These are phyloP conservation scores for Torymus texanus DNA, from an alignment of 2,888 invertebrate genomes.

Conservation along the genomic window DNA sequence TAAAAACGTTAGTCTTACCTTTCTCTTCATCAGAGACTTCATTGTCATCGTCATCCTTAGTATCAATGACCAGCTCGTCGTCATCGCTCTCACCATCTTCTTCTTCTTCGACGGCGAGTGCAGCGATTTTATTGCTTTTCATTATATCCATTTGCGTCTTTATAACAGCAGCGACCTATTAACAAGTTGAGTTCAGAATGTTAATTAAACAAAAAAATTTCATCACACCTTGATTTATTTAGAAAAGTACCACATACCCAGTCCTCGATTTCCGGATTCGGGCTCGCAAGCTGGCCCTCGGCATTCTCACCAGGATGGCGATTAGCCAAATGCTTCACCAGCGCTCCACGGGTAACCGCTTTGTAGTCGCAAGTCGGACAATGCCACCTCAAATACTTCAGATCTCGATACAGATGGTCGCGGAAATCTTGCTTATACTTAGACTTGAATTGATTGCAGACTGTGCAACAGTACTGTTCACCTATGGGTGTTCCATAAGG, in stretches of 20 bases:
- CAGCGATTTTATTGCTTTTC: constrained; percentile 52
- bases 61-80: constrained; percentile 62
- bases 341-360: constrained; percentile 77
- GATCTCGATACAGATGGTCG: constrained; percentile 82
- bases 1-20: constrained; percentile 49
- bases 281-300: constrained; percentile 60
- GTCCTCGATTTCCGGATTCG: constrained; percentile 76
- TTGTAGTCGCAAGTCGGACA: constrained; percentile 79
- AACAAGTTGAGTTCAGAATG: neutral
- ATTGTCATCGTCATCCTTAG: constrained; percentile 63
- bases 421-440: constrained; percentile 79
- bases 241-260: constrained; percentile 75
- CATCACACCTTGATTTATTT: no score
- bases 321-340: constrained; percentile 77
- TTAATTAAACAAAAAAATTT: no score
- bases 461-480: constrained; percentile 79
- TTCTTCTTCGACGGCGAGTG: constrained; percentile 37
- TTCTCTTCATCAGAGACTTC: constrained; percentile 52
- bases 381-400: constrained; percentile 81
- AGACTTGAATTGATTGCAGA: constrained; percentile 79
- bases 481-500: constrained; percentile 77
- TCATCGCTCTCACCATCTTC: constrained; percentile 59
- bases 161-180: constrained; percentile 36
- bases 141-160: constrained; percentile 64
- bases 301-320: constrained; percentile 72